Conservation (phyloP, 2,113 vertebrate genomes). For the Tetrax tetrax region DNA sequence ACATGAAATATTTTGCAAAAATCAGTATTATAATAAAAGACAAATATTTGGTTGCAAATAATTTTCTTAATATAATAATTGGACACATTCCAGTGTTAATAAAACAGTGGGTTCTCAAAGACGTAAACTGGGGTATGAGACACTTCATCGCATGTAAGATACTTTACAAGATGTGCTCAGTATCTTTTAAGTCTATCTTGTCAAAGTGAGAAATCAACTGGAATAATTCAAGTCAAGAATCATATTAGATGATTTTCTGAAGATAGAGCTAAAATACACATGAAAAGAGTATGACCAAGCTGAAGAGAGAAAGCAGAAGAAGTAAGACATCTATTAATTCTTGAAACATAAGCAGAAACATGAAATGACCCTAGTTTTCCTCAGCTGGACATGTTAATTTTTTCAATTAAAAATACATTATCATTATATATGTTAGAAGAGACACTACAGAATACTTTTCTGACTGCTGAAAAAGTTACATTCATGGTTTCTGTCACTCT, state of each 20-base stretch:
- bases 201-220: background rate
- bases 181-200: background rate
- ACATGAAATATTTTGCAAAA: background rate
- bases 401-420: background rate
- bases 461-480: background rate
- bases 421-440: too few relatives aligned
- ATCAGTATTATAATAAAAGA: background rate
- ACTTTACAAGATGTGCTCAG: background rate
- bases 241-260: background rate
- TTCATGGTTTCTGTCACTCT: background rate
- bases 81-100: background rate
- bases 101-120: background rate
- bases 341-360: background rate
- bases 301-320: background rate
- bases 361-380: background rate
- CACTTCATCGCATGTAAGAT: background rate
- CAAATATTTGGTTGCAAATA: background rate
- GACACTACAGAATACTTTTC: background rate
- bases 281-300: background rate
- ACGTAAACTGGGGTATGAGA: background rate
- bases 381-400: background rate
- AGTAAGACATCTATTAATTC: background rate
- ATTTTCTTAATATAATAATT: background rate
- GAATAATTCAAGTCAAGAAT: background rate
- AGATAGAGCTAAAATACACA: background rate